Evolutionary conservation across 2,113 vertebrate genomes (phyloP).

Genomic region (Podilymbus podiceps): DNA sequence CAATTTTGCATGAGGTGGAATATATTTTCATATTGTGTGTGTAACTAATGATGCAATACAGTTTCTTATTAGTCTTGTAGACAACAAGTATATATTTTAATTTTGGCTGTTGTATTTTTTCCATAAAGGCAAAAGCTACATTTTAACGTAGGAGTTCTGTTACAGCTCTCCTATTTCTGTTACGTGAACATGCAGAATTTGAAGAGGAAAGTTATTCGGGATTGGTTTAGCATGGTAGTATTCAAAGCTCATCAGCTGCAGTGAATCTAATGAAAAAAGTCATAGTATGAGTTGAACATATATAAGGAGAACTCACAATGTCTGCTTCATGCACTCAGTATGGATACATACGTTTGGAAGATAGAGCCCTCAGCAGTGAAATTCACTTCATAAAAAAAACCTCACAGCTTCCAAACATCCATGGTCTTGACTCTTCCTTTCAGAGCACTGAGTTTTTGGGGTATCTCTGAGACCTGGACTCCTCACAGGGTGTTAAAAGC

Average conservation of each 20-base stretch:
- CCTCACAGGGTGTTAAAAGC: neutral
- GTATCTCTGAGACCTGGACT: neutral
- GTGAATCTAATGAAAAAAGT: neutral
- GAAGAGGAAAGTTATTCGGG: neutral
- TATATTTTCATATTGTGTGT: neutral
- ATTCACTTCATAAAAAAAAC: neutral
- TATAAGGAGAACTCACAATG: neutral
- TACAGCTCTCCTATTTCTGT: neutral
- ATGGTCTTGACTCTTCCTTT: neutral
- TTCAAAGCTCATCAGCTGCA: neutral
- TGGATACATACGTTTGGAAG: neutral
- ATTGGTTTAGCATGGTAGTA: neutral
- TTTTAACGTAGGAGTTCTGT: neutral
- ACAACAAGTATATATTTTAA: neutral
- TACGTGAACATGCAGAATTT: neutral
- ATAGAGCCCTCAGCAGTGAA: neutral
- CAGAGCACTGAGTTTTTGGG: neutral
- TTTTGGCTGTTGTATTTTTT: neutral
- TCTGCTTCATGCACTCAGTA: neutral
- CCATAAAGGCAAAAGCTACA: neutral
- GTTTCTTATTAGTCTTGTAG: neutral
- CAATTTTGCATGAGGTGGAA: neutral
- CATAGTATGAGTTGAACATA: rapidly evolving
- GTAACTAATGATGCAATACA: neutral
- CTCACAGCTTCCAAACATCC: rapidly evolving